Percentiles rank a stretch among this genome's conserved stretches.
Evolutionary conservation across 30 jellyfish, hydroid and myxozoan species (phyloP).

Genomic region (Cassiopea xamachana): DNA sequence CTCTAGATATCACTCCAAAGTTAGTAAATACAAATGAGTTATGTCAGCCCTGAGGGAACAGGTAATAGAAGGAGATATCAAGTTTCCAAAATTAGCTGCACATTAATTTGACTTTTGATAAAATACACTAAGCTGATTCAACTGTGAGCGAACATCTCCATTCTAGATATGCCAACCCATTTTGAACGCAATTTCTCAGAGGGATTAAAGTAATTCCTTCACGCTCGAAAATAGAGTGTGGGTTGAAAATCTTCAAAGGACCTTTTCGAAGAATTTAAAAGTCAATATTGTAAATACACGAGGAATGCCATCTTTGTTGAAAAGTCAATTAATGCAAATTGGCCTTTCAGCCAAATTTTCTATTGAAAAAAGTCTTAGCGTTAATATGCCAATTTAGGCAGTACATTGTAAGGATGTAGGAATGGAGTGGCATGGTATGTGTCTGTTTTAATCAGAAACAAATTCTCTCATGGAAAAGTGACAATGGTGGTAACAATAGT

Average conservation of each 20-base stretch:
- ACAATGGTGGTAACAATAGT: too few relatives aligned
- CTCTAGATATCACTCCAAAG: neutral
- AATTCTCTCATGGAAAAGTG: too few relatives aligned
- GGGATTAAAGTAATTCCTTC: neutral
- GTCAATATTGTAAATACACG: neutral
- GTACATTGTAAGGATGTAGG: too few relatives aligned
- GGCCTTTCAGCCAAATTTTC: too few relatives aligned
- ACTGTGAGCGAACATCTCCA: neutral
- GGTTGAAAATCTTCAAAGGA: neutral
- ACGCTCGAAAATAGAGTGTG: slow-evolving; percentile 2
- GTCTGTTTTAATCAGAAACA: too few relatives aligned
- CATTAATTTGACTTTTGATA: neutral
- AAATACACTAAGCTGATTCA: neutral
- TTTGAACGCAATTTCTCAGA: neutral
- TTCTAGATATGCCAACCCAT: neutral
- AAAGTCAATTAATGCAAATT: neutral
- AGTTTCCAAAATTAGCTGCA: neutral
- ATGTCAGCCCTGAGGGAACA: neutral
- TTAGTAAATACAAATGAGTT: neutral
- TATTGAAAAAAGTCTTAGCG: too few relatives aligned
- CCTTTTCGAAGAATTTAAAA: neutral
- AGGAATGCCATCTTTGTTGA: neutral
- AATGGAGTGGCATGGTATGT: too few relatives aligned
- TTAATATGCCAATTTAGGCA: too few relatives aligned
- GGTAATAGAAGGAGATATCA: neutral